phyloP scores from a whole-genome alignment of 2,797 vertebrate species.

The Sebastes vulpes region DNA sequence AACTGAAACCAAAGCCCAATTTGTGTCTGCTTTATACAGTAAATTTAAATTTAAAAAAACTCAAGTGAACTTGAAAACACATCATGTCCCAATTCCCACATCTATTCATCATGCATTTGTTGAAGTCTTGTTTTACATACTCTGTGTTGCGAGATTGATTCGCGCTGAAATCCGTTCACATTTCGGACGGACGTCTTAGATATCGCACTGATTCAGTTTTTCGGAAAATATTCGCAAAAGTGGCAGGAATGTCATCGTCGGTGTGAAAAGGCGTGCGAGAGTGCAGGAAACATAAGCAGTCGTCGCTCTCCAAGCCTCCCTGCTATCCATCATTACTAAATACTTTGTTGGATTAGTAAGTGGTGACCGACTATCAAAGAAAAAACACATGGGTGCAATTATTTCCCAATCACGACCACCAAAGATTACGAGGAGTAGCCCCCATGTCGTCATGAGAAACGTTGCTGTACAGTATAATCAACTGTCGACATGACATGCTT shows the following conservation, averaged over 20 bases:
- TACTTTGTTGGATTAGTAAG: conserved; percentile 57
- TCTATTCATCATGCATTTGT: conserved; percentile 36
- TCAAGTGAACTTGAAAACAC: conserved; percentile 14
- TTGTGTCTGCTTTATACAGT: conserved; percentile 12
- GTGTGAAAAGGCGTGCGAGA: conserved; percentile 26
- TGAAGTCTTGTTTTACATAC: conserved; percentile 10
- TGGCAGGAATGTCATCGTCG: conserved; percentile 24
- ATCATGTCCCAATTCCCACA: conserved; percentile 19
- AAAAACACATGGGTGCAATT: conserved; percentile 71
- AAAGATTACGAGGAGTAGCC: conserved; percentile 64
- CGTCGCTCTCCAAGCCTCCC: conserved; percentile 47
- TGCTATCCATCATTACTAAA: conserved; percentile 64
- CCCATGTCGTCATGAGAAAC: conserved; percentile 65
- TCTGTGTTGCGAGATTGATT: conserved; percentile 4
- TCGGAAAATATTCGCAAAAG: not conserved
- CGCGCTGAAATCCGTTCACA: conserved; percentile 3
- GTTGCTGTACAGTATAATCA: conserved; percentile 40
- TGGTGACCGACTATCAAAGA: conserved; percentile 54
- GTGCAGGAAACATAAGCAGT: conserved; percentile 37
- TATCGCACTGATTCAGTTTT: not conserved
- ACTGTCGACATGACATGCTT: conserved; percentile 43
- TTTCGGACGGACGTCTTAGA: not conserved
- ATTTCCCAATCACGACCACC: conserved; percentile 60
- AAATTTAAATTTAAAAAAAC: conserved; percentile 19
- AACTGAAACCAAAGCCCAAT: conserved; percentile 29